Base-by-base conservation (phyloP, 2,797 vertebrate species). In the Halcyon leucocephala region DNA sequence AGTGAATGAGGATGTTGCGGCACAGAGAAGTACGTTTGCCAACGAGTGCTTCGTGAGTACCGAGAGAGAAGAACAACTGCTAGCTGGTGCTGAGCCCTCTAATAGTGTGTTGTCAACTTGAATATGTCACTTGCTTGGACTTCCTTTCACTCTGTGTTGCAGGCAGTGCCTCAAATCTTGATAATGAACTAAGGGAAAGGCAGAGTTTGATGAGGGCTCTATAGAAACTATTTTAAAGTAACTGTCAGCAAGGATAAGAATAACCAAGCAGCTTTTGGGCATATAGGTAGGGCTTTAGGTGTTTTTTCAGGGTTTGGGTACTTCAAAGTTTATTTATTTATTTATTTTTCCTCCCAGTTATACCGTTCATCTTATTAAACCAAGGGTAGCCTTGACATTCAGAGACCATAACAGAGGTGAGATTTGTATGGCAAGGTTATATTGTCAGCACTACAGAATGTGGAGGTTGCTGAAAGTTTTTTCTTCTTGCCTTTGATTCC, bases 221-320 rank as follows among this genome's bases (percentile, higher is more conserved):
- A 12, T 24, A 29, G 6, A 12, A 44, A 16, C 9, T 65, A 0
- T 8, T 64, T 46, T 10, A 1, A 60, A 61, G 19, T 21, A 22
- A 39, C 37, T n/a, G 37, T n/a, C 72, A 60, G 55, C 48, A 39
- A 26, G 66, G 49, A 3, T 42, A 33, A 49, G 58, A 69, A 19
- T 11, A 51, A 16, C 37, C 25, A 10, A 65, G 44, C 69, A 84
- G 42, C 8, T 73, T 39, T 35, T 31, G 83, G 28, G 12, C 3
- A 0, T 7, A 0, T 2, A n/a, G 54, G 22, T 37, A 1, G 25
- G 65, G 62, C 49, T 64, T 4, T 2, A 8, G 41, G 41, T 54
- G 39, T 39, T 79, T 48, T 46, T 46, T 72, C 25, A 33, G 24
- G 31, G 12, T 29, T 51, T 52, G 29, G 33, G 11, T 17, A 29